A percentile compares a stretch with the other conserved stretches of the same genome.
Evolutionary conservation across 2,113 vertebrate genomes (phyloP).

Genomic region (Dascyllus trimaculatus): DNA sequence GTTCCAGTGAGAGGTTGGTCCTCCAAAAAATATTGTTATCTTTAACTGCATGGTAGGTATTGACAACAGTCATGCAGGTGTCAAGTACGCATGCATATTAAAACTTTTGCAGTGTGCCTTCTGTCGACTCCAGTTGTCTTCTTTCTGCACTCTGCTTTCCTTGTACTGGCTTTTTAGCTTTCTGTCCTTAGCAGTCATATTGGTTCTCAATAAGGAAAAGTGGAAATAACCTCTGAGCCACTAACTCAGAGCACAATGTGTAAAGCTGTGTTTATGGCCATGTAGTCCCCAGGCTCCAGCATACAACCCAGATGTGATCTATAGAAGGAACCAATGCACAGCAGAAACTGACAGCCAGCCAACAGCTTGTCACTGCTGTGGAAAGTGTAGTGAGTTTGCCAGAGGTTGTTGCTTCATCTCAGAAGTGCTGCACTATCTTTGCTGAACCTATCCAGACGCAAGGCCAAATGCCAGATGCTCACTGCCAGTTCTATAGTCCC

Average conservation of each 20-base stretch:
- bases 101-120: not conserved
- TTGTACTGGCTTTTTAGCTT: not conserved
- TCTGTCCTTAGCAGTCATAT: not conserved
- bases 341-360: conserved; percentile 1
- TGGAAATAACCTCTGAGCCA: not conserved
- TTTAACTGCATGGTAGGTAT: not conserved
- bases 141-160: not conserved
- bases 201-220: not conserved
- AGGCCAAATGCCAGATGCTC: not conserved
- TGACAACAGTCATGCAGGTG: not conserved
- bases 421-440: not conserved
- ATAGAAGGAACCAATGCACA: not conserved
- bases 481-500: not conserved
- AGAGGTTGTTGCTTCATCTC: not conserved
- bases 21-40: not conserved
- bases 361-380: not conserved
- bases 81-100: not conserved
- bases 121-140: not conserved
- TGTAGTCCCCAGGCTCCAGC: not conserved
- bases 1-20: too few relatives aligned
- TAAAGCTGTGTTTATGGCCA: not conserved
- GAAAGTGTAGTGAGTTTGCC: not conserved
- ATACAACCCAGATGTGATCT: conserved; percentile 6
- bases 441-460: conserved; percentile 8
- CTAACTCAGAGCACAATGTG: not conserved